These are phyloP conservation scores for Ptilorrhoa leucosticta DNA, from an alignment of 2,113 vertebrate species.

Conservation along the genomic window DNA sequence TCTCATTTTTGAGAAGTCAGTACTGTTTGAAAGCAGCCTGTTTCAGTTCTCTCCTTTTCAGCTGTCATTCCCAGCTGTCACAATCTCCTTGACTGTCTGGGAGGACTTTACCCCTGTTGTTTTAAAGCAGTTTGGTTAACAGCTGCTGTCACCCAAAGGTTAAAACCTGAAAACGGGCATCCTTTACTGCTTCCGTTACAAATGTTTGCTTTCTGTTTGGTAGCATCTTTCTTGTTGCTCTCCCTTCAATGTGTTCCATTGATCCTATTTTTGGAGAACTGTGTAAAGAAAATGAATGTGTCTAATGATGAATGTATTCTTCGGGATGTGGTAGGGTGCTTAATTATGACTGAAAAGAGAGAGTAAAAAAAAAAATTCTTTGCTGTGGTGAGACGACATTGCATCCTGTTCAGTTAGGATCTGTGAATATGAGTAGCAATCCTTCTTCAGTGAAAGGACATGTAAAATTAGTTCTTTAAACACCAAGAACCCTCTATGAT, in stretches of 20 bases:
- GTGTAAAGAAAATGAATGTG: background rate
- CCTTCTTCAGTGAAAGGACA: background rate
- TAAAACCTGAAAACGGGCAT: conserved; percentile 14
- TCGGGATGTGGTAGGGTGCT: background rate
- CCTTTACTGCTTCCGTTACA: background rate
- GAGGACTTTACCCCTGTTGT: conserved; percentile 18
- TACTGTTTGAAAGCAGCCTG: conserved; percentile 31
- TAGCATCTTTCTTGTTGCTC: background rate
- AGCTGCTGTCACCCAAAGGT: conserved; percentile 35
- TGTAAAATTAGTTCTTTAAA: background rate
- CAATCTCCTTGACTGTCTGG: background rate
- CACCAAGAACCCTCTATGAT: background rate
- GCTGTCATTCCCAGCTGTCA: conserved; percentile 62
- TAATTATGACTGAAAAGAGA: background rate
- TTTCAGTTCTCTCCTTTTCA: conserved; percentile 56
- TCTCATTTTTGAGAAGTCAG: conserved; percentile 27
- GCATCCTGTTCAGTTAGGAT: background rate
- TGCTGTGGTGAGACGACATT: background rate
- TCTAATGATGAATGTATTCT: background rate
- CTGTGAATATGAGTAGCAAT: background rate
- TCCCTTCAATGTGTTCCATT: background rate
- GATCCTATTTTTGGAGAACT: background rate
- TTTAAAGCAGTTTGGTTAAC: conserved; percentile 28
- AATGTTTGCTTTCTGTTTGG: conserved; percentile 3
- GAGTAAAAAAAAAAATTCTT: background rate